Evolutionary conservation across 2,113 vertebrate genomes (phyloP).

Genomic region (Pituophis catenifer): DNA sequence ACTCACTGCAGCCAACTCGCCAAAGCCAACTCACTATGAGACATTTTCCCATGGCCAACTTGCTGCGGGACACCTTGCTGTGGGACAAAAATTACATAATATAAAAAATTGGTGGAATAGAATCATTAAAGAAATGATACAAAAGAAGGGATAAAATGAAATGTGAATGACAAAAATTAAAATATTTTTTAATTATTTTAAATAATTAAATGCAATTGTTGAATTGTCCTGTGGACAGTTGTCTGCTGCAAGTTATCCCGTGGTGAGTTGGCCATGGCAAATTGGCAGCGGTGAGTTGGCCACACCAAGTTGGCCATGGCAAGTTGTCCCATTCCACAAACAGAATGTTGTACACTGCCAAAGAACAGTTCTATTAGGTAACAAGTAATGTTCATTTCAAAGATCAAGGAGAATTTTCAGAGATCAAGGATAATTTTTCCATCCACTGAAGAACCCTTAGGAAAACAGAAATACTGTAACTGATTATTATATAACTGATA

Average conservation of each 20-base stretch:
- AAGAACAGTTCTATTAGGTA: constrained; percentile 33
- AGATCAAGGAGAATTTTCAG: constrained; percentile 15
- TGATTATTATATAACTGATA: not conserved
- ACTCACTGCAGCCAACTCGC: no score
- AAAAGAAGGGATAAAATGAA: not conserved
- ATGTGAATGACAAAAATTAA: not conserved
- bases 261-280: not conserved
- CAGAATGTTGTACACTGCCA: constrained; percentile 14
- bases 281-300: no score
- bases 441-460: not conserved
- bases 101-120: not conserved
- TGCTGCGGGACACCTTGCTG: not conserved
- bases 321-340: constrained; percentile 19
- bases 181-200: not conserved
- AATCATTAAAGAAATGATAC: not conserved
- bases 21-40: not conserved
- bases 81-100: not conserved
- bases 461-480: constrained; percentile 30
- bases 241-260: not conserved
- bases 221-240: not conserved
- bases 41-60: not conserved
- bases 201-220: not conserved
- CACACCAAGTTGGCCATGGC: no score
- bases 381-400: constrained; percentile 1
- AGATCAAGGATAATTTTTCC: constrained; percentile 20